A percentile compares a stretch with the other conserved stretches of the same genome.
phyloP scores from a whole-genome alignment of 2,888 invertebrate species.

The Colostygia pectinataria region DNA sequence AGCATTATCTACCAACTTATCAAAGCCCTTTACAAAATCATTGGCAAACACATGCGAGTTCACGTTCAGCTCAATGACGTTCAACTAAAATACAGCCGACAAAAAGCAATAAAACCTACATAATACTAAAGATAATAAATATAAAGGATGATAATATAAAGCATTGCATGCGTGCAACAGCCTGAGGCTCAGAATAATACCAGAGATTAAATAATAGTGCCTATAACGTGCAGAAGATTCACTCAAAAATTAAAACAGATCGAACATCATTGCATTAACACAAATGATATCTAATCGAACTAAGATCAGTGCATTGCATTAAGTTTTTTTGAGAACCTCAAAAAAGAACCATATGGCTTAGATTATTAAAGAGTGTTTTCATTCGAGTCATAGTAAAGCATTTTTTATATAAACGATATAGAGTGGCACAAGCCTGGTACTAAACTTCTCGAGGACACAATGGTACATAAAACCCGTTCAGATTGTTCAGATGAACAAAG shows the following conservation, averaged over 20 bases:
- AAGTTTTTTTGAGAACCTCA: too few relatives aligned
- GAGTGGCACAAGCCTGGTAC: slow-evolving; percentile 8
- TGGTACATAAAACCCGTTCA: slow-evolving; percentile 28
- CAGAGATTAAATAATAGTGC: slow-evolving; percentile 13
- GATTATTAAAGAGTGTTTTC: neutral
- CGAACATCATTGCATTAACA: neutral
- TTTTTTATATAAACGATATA: neutral
- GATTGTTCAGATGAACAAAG: slow-evolving; percentile 28
- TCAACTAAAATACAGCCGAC: slow-evolving; percentile 9
- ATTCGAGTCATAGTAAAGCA: neutral
- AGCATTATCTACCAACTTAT: too few relatives aligned
- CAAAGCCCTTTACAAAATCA: neutral
- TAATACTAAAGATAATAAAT: slow-evolving; percentile 33
- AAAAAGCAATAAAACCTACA: slow-evolving; percentile 27
- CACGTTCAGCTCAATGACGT: slow-evolving; percentile 7
- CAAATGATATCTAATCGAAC: neutral
- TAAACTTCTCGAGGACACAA: slow-evolving; percentile 42
- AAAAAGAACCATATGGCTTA: too few relatives aligned
- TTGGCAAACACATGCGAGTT: slow-evolving; percentile 1
- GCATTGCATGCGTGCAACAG: slow-evolving; percentile 29
- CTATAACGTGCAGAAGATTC: neutral
- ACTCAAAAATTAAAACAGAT: neutral
- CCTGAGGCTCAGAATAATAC: slow-evolving; percentile 21
- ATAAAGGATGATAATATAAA: slow-evolving; percentile 28
- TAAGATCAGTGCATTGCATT: too few relatives aligned